Evolutionary conservation across 2,888 invertebrate genomes (phyloP).

Genomic region (Dryadula phaetusa): DNA sequence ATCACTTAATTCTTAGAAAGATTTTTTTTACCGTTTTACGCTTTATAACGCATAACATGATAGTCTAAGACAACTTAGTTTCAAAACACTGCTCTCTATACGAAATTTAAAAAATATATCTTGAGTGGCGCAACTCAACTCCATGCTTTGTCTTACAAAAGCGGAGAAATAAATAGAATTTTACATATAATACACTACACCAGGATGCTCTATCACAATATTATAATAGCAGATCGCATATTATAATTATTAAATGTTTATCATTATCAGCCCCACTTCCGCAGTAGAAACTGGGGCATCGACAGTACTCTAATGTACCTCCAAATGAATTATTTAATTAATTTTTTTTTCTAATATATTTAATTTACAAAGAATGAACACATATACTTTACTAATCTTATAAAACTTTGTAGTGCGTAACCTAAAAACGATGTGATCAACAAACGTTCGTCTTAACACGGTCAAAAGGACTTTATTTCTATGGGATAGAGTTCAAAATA

Average conservation of each 20-base stretch:
- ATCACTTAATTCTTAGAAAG: no score
- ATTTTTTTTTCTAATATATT: background rate
- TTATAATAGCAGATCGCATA: slow-evolving; percentile 14
- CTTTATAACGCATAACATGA: no score
- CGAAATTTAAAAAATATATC: no score
- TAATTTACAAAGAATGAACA: background rate
- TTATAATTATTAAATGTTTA: slow-evolving; percentile 21
- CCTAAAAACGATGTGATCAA: slow-evolving; percentile 40
- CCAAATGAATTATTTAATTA: background rate
- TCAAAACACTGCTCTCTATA: no score
- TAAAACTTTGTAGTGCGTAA: slow-evolving; percentile 28
- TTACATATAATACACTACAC: no score
- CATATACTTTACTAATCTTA: slow-evolving; percentile 13
- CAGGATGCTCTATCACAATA: background rate
- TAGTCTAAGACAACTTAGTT: no score
- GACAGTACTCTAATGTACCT: slow-evolving; percentile 8
- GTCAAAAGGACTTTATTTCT: slow-evolving; percentile 28
- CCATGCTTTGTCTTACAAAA: no score
- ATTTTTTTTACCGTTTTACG: no score
- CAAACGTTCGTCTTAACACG: slow-evolving; percentile 20
- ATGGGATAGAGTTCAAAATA: slow-evolving; percentile 26
- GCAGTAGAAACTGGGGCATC: slow-evolving; percentile 31
- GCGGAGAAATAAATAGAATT: no score
- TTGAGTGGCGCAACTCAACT: no score
- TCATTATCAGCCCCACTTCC: slow-evolving; percentile 26